Conservation (phyloP, 2,888 invertebrate species). For the Drosophila neotestacea region DNA sequence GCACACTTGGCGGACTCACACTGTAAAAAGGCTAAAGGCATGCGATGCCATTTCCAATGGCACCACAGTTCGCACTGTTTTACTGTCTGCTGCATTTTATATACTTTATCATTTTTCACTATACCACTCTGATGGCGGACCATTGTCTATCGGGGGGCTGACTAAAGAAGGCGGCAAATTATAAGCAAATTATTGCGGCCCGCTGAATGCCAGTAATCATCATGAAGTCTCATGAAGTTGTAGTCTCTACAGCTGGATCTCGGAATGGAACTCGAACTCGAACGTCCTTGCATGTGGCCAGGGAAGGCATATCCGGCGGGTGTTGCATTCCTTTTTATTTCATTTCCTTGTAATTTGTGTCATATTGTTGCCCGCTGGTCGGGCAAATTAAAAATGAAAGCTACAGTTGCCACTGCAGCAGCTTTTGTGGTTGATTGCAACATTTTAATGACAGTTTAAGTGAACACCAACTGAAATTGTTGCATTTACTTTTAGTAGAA, state of each 20-base stretch:
- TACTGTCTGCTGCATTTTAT: slow-evolving; percentile 69
- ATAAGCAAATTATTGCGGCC: slow-evolving; percentile 74
- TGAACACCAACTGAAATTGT: slow-evolving; percentile 60
- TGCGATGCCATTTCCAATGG: slow-evolving; percentile 52
- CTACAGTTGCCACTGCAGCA: slow-evolving; percentile 43
- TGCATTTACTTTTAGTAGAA: slow-evolving; percentile 38
- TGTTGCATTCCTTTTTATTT: slow-evolving; percentile 59
- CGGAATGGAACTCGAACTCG: slow-evolving; percentile 9
- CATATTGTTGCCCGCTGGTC: slow-evolving; percentile 71
- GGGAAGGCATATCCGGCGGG: slow-evolving; percentile 32
- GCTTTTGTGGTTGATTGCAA: slow-evolving; percentile 57
- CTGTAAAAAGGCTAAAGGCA: slow-evolving; percentile 41
- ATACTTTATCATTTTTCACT: slow-evolving; percentile 70
- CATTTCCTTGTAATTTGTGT: slow-evolving; percentile 76
- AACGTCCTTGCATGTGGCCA: slow-evolving; percentile 24
- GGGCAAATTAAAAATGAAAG: slow-evolving; percentile 64
- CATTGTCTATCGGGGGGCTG: slow-evolving; percentile 10
- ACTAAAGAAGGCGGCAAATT: slow-evolving; percentile 52
- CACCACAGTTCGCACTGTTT: slow-evolving; percentile 14
- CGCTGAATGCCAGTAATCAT: slow-evolving; percentile 71
- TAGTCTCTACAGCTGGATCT: slow-evolving; percentile 7
- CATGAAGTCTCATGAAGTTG: slow-evolving; percentile 29
- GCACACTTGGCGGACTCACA: slow-evolving; percentile 44
- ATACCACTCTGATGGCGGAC: slow-evolving; percentile 3
- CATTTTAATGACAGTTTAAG: slow-evolving; percentile 70